A percentile compares a stretch with the other conserved stretches of the same genome.
Conservation (phyloP, 2,113 vertebrate species). For the Sebastes schlegelii region DNA sequence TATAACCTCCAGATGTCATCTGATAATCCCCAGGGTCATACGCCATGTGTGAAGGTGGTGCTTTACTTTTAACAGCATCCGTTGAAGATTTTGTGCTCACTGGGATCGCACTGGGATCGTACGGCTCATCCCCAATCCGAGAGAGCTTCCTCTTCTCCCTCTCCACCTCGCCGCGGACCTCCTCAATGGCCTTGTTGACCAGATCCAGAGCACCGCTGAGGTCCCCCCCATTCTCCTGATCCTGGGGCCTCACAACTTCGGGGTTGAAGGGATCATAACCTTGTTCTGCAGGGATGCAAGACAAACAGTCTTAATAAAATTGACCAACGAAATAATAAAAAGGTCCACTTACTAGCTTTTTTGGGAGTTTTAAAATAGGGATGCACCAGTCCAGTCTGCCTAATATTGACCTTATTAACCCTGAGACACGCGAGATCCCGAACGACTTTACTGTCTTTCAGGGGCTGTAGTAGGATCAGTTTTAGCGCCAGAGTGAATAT, state of each 20-base stretch:
- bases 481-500: no score
- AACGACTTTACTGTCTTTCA: no score
- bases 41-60: conserved; percentile 59
- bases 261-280: conserved; percentile 96
- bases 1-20: conserved; percentile 86
- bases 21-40: conserved; percentile 86
- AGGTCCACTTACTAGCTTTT: not conserved
- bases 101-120: conserved; percentile 65
- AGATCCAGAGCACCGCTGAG: conserved; percentile 87
- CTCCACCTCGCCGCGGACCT: conserved; percentile 92
- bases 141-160: conserved; percentile 91
- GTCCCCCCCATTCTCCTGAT: conserved; percentile 83
- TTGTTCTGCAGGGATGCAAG: conserved; percentile 81
- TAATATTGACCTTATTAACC: not conserved
- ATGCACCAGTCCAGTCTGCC: not conserved
- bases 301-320: not conserved
- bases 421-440: not conserved
- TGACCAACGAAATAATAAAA: not conserved
- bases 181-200: conserved; percentile 96
- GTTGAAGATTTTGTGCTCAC: conserved; percentile 31
- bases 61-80: conserved; percentile 43
- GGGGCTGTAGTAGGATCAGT: no score
- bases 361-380: not conserved
- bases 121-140: conserved; percentile 86
- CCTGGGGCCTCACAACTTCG: conserved; percentile 84